phyloP scores from a whole-genome alignment of 1,140 invertebrate species.

The Wiebesia pumilae region DNA sequence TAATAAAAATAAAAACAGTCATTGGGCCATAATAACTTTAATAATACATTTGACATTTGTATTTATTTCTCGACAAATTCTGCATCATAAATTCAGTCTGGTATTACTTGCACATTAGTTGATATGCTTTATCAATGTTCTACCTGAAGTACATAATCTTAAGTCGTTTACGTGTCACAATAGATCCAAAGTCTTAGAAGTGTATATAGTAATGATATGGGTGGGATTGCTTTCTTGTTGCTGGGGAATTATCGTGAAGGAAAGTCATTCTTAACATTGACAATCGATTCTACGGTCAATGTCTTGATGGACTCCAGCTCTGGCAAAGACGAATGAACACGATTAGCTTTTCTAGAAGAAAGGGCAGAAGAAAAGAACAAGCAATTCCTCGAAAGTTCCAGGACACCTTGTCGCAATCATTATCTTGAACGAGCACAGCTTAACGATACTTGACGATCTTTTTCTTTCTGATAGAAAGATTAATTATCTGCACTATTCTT shows the following conservation, averaged over 20 bases:
- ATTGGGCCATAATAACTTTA: no score
- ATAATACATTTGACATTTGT: no score
- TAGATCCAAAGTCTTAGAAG: not conserved
- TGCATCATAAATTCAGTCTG: no score
- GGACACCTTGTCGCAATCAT: not conserved
- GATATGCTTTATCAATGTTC: no score
- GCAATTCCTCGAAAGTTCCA: not conserved
- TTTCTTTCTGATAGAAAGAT: slow-evolving; percentile 3
- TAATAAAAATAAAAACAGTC: no score
- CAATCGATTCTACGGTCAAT: slow-evolving; percentile 3
- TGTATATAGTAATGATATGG: not conserved
- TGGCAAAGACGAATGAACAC: slow-evolving; percentile 16
- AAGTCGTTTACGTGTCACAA: not conserved
- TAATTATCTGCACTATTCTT: not conserved
- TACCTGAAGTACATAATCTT: not conserved
- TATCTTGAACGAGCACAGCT: not conserved
- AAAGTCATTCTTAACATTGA: not conserved
- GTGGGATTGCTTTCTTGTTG: not conserved
- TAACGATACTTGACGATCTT: slow-evolving; percentile 7
- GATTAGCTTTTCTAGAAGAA: slow-evolving; percentile 19
- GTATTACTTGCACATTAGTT: no score
- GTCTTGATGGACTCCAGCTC: not conserved
- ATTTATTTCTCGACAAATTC: no score
- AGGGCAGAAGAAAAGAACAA: not conserved
- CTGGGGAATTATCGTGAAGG: not conserved